Conservation (phyloP, 2,113 vertebrate genomes). For the Apaloderma vittatum region DNA sequence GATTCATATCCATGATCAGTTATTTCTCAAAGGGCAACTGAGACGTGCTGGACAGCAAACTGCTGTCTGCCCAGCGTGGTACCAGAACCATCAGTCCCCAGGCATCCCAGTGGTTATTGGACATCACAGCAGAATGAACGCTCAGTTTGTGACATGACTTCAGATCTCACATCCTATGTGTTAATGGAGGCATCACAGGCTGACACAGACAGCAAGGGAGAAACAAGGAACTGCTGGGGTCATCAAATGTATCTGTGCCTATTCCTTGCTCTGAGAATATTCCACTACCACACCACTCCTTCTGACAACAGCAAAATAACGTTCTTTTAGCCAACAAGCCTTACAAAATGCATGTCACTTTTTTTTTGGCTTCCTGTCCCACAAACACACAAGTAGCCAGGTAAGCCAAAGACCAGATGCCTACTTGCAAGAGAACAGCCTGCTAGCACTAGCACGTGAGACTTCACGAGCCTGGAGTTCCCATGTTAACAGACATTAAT, state of each 20-base stretch:
- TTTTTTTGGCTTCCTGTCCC: neutral
- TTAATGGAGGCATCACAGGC: fast-evolving
- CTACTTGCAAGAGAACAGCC: neutral
- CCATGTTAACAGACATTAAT: neutral
- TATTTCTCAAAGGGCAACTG: neutral
- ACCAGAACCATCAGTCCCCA: neutral
- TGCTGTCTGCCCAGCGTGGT: neutral
- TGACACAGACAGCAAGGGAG: neutral
- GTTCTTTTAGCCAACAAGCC: neutral
- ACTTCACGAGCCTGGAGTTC: neutral
- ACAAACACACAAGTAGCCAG: neutral
- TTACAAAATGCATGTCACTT: neutral
- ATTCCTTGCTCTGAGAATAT: neutral
- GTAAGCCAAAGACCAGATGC: neutral
- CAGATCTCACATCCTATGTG: neutral
- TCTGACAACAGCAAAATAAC: neutral
- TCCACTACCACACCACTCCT: neutral
- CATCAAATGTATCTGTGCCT: neutral
- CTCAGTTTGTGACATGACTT: neutral
- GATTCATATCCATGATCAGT: neutral
- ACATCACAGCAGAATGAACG: neutral
- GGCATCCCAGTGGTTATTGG: fast-evolving
- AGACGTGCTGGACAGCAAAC: neutral
- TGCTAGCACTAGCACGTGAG: neutral
- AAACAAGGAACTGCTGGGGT: neutral